These are phyloP conservation scores for Monochamus alternatus DNA, from an alignment of 2,888 invertebrate genomes.

Conservation along the genomic window DNA sequence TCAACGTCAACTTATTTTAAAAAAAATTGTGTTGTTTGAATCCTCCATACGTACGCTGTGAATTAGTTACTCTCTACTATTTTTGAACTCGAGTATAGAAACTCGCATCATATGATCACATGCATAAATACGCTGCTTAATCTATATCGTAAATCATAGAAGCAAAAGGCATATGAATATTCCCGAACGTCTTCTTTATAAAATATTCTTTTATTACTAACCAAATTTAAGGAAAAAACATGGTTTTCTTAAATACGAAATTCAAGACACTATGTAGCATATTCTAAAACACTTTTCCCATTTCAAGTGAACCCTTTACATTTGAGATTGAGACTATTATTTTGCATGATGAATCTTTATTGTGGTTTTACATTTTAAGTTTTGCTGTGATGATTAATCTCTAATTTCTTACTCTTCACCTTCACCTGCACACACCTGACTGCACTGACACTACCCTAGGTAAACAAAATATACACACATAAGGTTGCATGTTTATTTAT, in stretches of 20 bases:
- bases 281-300: neutral
- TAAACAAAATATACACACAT: constrained; percentile 57
- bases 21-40: no score
- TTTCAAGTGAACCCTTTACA: neutral
- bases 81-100: no score
- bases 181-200: no score
- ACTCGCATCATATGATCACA: no score
- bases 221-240: no score
- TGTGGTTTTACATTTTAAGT: constrained; percentile 17
- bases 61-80: no score
- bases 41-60: no score
- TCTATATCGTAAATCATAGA: no score
- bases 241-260: neutral
- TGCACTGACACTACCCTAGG: constrained; percentile 60
- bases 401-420: constrained; percentile 45
- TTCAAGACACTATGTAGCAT: neutral
- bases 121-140: no score
- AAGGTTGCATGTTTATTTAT: constrained; percentile 35
- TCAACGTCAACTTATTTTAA: no score
- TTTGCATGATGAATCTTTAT: constrained; percentile 22
- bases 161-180: no score
- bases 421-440: constrained; percentile 56
- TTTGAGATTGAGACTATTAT: neutral
- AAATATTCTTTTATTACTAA: no score
- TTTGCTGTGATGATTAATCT: constrained; percentile 25